phyloP scores from a whole-genome alignment of 2,888 invertebrate genomes.

The Andrena praecox region DNA sequence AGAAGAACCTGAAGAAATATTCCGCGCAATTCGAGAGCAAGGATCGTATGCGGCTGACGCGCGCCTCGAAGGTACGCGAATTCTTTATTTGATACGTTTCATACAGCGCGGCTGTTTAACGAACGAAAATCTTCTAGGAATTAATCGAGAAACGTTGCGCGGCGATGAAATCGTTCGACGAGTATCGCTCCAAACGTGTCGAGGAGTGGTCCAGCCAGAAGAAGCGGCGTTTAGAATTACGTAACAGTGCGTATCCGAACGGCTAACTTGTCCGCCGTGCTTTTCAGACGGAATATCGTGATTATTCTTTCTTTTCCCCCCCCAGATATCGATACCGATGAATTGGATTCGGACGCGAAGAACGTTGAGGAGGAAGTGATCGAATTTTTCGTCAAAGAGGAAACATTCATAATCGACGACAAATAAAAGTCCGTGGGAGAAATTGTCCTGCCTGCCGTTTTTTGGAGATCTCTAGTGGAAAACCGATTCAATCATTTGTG shows the following conservation, averaged over 20 bases:
- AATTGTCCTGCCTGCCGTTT: conserved; percentile 55
- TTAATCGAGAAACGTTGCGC: conserved; percentile 95
- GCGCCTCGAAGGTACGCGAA: conserved; percentile 92
- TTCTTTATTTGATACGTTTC: conserved; percentile 3
- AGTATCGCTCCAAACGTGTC: conserved; percentile 91
- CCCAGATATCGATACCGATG: conserved; percentile 97
- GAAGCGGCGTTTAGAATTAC: conserved; percentile 92
- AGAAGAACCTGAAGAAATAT: conserved; percentile 99
- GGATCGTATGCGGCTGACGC: conserved; percentile 96
- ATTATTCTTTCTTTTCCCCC: conserved; percentile 76
- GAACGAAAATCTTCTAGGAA: conserved; percentile 86
- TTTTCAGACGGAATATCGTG: not conserved
- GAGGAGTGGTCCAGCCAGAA: conserved; percentile 93
- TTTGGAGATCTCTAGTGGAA: conserved; percentile 74
- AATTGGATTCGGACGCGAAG: conserved; percentile 92
- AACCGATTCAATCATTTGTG: conserved; percentile 59
- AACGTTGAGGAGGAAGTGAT: conserved; percentile 97
- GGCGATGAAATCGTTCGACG: conserved; percentile 94
- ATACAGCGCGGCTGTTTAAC: not conserved
- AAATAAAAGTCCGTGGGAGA: conserved; percentile 83
- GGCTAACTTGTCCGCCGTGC: not conserved
- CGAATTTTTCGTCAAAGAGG: conserved; percentile 99
- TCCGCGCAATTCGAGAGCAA: conserved; percentile 98
- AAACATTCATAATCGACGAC: conserved; percentile 91
- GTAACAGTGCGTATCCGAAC: conserved; percentile 91